Base-by-base conservation (phyloP, 2,888 invertebrate species). In the Agrochola lychnidis region DNA sequence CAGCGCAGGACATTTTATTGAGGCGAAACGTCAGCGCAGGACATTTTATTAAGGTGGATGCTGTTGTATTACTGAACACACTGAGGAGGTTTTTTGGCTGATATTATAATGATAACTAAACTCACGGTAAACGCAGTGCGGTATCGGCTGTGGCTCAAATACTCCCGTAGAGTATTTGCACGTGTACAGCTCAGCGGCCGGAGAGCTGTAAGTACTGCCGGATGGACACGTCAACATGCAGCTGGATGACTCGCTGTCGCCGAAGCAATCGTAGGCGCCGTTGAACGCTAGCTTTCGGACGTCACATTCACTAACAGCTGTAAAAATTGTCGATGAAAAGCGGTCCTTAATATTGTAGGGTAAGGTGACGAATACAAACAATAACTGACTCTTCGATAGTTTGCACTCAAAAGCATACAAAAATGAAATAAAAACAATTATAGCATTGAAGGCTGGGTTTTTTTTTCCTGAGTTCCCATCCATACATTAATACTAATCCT, bases 181-280 rank as follows among this genome's bases (percentile, higher is more conserved):
- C 45, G 96, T 97, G 92, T 98, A 98, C 1, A 95, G 84, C 0
- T 96, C 91, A 0, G 97, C 97, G 0, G 98, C 97, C 0, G 97
- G 93, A 9, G 97, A 96, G 81, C 97, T 97, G 89, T 98, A 98
- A 30, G 95, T 90, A 22, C 98, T 94, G 0, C 98, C 98, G 0
- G 93, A 88, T 0, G 98, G 98, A 87, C 99, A 99, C 7, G 92
- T 94, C 14, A 99, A 91, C 2, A 94, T 93, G 91, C 99, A 99
- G 7, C 96, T 97, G 83, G 98, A 97, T 51, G 95, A 92, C 57
- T 97, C 97, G 10, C 93, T 95, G 86, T 97, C 97, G 3, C 97
- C 98, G 1, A 96, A 96, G 90, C 99, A 99, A 57, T 97, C 97
- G 94, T 98, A 98, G 30, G 97, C 98, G 22, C 98, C 99, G 93